Conservation (phyloP, 2,888 invertebrate species). For the Graphium colonna region DNA sequence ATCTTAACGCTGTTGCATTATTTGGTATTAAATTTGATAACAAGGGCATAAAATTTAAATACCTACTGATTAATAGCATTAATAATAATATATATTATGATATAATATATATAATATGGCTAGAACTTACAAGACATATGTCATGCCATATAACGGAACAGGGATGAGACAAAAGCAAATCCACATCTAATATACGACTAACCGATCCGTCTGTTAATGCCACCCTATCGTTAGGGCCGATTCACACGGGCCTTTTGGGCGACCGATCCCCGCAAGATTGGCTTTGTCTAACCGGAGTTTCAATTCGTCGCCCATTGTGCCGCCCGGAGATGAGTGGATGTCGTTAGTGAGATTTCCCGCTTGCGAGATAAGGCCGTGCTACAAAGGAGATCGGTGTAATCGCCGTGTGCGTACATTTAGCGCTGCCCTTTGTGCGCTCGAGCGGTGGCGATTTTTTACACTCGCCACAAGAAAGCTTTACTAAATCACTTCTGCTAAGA, state of each 20-base stretch:
- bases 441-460: constrained; percentile 35
- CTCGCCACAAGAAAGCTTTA: background rate
- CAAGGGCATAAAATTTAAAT: no score
- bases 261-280: constrained; percentile 50
- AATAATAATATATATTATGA: no score
- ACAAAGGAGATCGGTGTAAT: constrained; percentile 70
- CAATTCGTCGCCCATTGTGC: constrained; percentile 73
- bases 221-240: constrained; percentile 49
- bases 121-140: no score
- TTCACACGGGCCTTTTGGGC: constrained; percentile 52
- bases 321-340: constrained; percentile 67
- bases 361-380: constrained; percentile 62
- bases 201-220: constrained; percentile 35
- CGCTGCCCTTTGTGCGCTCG: constrained; percentile 33
- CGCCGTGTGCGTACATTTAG: constrained; percentile 53
- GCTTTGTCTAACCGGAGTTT: constrained; percentile 70
- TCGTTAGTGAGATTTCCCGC: constrained; percentile 66
- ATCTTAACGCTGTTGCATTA: no score
- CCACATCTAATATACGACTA: constrained; percentile 22
- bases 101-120: no score
- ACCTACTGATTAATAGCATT: no score
- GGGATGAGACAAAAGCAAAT: background rate
- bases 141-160: no score
- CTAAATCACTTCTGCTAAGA: no score
- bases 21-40: no score